Evolutionary conservation across 2,888 invertebrate species (phyloP), one percentile per base, ranked within the genome.

Genomic region (Nomada fucata): DNA sequence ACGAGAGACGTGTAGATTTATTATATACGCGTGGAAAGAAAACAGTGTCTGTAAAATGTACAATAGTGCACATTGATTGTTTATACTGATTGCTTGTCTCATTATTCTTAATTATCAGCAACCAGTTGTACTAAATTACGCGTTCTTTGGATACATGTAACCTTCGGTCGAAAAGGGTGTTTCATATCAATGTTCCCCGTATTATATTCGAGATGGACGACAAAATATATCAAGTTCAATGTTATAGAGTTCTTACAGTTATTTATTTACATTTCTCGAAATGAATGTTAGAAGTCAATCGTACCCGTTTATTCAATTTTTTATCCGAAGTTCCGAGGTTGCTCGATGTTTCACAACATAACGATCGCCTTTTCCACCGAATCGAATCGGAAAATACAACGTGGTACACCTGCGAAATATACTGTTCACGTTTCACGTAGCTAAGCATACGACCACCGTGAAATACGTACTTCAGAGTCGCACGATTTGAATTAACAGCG

Each of bases 71-170:
- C 64, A 53, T 15, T 15, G 47, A 60, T 79, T 79, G 76, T 79
- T 79, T 65, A 68, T 57, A 72, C 23, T 57, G 23, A 76, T 76
- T 15, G 47, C 1, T 80, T 47, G 18, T 52, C 57, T 61, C 70
- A 55, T 82, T 67, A 82, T 69, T 73, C 76, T 81, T 83, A 72
- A 83, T 83, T 82, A 82, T 76, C 76, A 55, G 52, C 61, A 47
- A 74, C 64, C 73, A 76, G 82, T 76, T 77, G 13, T 20, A 52
- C 47, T 20, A 23, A 67, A 75, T 55, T 20, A 82, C 82, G 57
- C 71, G 82, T 82, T 82, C 80, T 81, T 82, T 82, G 75, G 44
- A 18, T 65, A 29, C 18, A 2, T 23, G 36, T 57, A 55, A 69
- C 52, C 69, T 57, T 36, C 20, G 13, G 23, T 61, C 44, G 20